Percentiles rank a stretch among this genome's conserved stretches.
These are phyloP conservation scores for Sebastes taczanowskii DNA, from an alignment of 2,797 vertebrate genomes.

Conservation along the genomic window DNA sequence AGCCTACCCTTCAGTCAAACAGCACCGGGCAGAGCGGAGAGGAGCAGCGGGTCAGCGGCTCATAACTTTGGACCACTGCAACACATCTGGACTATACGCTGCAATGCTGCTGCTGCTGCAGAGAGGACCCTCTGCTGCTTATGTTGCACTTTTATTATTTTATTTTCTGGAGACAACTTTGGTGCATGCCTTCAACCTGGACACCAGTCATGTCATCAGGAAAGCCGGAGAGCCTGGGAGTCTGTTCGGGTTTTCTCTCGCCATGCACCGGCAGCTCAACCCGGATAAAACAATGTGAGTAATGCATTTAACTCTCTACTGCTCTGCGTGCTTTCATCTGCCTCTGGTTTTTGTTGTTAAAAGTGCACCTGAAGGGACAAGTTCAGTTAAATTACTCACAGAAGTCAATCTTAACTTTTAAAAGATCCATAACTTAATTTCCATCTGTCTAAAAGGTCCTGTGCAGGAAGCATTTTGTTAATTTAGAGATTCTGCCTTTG, in stretches of 20 bases:
- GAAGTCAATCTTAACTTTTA: neutral
- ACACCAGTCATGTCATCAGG: conserved; percentile 85
- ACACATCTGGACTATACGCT: conserved; percentile 19
- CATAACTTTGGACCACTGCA: conserved; percentile 4
- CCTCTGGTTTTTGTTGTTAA: neutral
- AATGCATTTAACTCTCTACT: neutral
- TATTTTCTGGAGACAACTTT: conserved; percentile 36
- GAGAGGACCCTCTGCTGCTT: conserved; percentile 1
- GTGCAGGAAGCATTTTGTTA: neutral
- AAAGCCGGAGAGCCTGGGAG: conserved; percentile 88
- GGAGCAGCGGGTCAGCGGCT: conserved; percentile 23
- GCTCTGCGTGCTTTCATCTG: neutral
- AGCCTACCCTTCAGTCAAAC: conserved; percentile 14
- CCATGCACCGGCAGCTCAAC: conserved; percentile 91
- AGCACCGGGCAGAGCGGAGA: conserved; percentile 14
- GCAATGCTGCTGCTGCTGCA: conserved; percentile 70
- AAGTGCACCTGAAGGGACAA: conserved; percentile 23
- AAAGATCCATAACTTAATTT: neutral
- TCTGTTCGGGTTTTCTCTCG: conserved; percentile 94
- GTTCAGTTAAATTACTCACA: neutral
- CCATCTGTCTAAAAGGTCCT: neutral
- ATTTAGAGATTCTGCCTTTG: neutral
- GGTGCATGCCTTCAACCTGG: conserved; percentile 88
- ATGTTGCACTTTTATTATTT: conserved; percentile 35
- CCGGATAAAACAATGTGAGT: conserved; percentile 94